Conservation (phyloP, 2,888 invertebrate genomes). For the Hydriomena furcata region DNA sequence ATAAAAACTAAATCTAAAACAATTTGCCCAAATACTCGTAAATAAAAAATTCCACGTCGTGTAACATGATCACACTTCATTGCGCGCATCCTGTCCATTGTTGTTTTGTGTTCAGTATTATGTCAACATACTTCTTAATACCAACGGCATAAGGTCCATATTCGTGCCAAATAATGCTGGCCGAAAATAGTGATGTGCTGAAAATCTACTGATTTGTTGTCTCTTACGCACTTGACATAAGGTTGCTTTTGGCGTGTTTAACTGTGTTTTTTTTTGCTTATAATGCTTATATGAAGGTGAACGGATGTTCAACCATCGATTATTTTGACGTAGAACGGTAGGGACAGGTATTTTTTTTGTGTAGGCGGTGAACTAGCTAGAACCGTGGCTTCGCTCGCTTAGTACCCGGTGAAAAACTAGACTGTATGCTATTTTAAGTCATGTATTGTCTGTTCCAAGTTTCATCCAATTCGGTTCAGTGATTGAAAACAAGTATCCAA, state of each 20-base stretch:
- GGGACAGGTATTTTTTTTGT: too few relatives aligned
- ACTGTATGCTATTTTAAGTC: too few relatives aligned
- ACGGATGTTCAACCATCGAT: constrained; percentile 1
- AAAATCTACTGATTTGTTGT: background rate
- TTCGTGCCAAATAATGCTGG: background rate
- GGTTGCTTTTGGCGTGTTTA: constrained; percentile 4
- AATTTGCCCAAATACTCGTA: background rate
- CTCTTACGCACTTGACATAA: background rate
- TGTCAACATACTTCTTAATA: constrained; percentile 7
- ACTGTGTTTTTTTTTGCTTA: background rate
- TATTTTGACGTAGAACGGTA: too few relatives aligned
- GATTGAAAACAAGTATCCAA: too few relatives aligned
- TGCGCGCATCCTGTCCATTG: constrained; percentile 36
- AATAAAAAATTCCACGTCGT: constrained; percentile 13
- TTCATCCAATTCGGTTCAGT: too few relatives aligned
- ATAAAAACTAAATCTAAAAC: too few relatives aligned
- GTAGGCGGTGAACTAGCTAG: too few relatives aligned
- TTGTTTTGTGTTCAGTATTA: constrained; percentile 18
- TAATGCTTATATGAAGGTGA: constrained; percentile 2
- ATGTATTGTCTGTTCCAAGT: too few relatives aligned
- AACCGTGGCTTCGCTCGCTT: too few relatives aligned
- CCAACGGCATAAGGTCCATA: constrained; percentile 2
- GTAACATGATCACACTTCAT: constrained; percentile 30
- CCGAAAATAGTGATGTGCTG: background rate
- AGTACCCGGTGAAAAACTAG: too few relatives aligned